phyloP scores from a whole-genome alignment of 2,113 vertebrate genomes.

The Notothenia rossii region DNA sequence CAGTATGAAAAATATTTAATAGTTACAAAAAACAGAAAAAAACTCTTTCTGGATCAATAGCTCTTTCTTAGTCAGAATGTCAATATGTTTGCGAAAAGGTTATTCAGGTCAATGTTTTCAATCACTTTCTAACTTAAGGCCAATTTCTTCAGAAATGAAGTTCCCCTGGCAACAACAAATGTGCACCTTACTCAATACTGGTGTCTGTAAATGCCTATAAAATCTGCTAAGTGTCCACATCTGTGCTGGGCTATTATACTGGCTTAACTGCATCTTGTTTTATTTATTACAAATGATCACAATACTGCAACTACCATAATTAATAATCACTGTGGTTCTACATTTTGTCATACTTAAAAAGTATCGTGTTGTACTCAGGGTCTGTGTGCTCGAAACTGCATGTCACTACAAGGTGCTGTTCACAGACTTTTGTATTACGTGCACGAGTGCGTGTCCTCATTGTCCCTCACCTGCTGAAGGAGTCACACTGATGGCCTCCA shows the following conservation, averaged over 20 bases:
- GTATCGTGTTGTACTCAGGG: not conserved
- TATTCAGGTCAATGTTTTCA: not conserved
- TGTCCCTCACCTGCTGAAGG: constrained; percentile 93
- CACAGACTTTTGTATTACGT: not conserved
- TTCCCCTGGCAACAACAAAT: constrained; percentile 13
- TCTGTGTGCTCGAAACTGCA: not conserved
- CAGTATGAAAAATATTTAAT: not conserved
- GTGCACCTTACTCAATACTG: not conserved
- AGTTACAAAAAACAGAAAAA: not conserved
- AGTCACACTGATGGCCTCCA: constrained; percentile 91
- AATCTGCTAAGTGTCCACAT: not conserved
- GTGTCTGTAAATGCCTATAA: not conserved
- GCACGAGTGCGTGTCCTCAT: not conserved
- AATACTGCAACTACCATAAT: not conserved
- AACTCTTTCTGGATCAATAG: not conserved
- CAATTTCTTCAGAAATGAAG: not conserved
- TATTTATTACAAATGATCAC: not conserved
- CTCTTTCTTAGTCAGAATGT: not conserved
- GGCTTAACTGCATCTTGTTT: not conserved
- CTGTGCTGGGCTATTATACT: not conserved
- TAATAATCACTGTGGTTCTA: not conserved
- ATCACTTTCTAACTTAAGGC: not conserved
- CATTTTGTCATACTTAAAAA: not conserved
- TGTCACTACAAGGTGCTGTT: not conserved
- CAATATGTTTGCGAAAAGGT: not conserved